Evolutionary conservation across 1,140 invertebrate genomes (phyloP).

Genomic region (Coenobita brevimanus): DNA sequence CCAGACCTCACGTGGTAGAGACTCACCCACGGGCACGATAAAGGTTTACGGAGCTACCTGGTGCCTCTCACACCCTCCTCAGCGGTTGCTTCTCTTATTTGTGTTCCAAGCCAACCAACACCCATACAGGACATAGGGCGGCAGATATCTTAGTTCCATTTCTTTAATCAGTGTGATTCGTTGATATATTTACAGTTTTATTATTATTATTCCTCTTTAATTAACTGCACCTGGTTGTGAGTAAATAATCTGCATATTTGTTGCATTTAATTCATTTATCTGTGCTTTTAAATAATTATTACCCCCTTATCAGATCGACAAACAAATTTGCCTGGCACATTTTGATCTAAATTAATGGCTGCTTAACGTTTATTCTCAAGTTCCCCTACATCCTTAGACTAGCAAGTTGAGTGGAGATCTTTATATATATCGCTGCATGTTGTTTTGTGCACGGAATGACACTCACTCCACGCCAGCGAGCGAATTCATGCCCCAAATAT

Average conservation of each 20-base stretch:
- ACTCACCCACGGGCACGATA: conserved; percentile 27
- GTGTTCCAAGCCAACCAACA: conserved; percentile 33
- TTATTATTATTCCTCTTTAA: conserved; percentile 40
- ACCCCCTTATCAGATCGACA: neutral
- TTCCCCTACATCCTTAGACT: conserved; percentile 15
- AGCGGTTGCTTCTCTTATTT: conserved; percentile 19
- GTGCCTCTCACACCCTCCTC: conserved; percentile 28
- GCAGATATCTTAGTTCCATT: conserved; percentile 23
- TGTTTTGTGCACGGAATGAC: conserved; percentile 46
- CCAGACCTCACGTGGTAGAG: conserved; percentile 41
- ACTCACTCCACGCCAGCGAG: conserved; percentile 52
- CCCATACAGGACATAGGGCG: conserved; percentile 48
- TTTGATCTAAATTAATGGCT: conserved; percentile 10
- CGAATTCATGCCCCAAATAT: conserved; percentile 32
- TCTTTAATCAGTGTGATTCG: neutral
- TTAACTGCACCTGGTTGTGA: conserved; percentile 54
- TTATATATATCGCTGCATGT: conserved; percentile 26
- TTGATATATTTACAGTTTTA: conserved; percentile 8
- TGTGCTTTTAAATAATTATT: conserved; percentile 32
- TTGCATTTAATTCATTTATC: conserved; percentile 60
- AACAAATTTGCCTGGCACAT: conserved; percentile 34
- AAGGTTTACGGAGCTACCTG: conserved; percentile 49
- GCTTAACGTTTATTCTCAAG: neutral
- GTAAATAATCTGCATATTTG: conserved; percentile 57
- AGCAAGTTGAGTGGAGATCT: neutral